Evolutionary conservation across 2,888 invertebrate genomes (phyloP).

Genomic region (Caenorhabditis wallacei): DNA sequence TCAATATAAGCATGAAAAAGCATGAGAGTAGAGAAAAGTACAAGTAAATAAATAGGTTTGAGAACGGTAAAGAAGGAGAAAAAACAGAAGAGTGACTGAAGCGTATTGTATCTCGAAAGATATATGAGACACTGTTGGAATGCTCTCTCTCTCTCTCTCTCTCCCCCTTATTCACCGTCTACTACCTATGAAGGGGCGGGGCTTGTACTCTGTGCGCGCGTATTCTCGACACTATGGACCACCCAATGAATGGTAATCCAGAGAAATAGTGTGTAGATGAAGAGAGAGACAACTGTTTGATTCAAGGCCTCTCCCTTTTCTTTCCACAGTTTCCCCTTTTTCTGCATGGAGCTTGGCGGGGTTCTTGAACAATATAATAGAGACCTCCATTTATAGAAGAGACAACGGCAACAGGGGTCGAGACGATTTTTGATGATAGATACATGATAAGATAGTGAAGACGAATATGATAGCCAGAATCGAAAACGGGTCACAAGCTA

Average conservation of each 20-base stretch:
- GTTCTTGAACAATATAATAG: not conserved
- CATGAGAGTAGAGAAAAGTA: constrained; percentile 38
- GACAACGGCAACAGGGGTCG: constrained; percentile 12
- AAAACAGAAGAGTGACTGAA: constrained; percentile 8
- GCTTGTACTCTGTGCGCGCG: not conserved
- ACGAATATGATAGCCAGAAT: constrained; percentile 5
- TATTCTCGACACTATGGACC: not conserved
- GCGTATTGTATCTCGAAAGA: not conserved
- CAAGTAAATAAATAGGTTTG: constrained; percentile 33
- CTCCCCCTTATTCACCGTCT: too few relatives aligned
- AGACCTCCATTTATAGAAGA: not conserved
- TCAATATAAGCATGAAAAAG: constrained; percentile 48
- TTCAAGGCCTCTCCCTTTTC: not conserved
- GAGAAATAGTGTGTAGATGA: not conserved
- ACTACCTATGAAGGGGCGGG: not conserved
- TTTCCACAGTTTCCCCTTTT: not conserved
- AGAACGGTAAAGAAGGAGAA: constrained; percentile 2
- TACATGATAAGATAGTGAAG: constrained; percentile 30
- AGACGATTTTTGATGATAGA: constrained; percentile 32
- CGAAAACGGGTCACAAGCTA: constrained; percentile 23
- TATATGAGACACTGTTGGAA: not conserved
- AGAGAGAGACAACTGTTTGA: not conserved
- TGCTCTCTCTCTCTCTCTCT: not conserved
- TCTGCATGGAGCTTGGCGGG: not conserved
- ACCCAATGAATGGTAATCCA: constrained; percentile 17